phyloP scores from a whole-genome alignment of 1,140 invertebrate genomes.

The Pogonus chalceus region DNA sequence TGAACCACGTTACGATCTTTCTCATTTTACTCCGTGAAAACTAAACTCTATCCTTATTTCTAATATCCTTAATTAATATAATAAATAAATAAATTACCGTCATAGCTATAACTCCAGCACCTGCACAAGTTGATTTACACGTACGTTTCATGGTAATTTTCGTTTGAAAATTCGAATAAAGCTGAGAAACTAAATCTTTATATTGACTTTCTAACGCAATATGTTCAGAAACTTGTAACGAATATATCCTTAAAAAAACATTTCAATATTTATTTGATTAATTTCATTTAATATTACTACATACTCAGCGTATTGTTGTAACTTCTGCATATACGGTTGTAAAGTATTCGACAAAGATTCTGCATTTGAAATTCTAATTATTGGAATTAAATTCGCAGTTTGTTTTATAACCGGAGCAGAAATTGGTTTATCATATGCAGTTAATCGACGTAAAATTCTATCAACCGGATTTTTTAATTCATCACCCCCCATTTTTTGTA shows the following conservation, averaged over 20 bases:
- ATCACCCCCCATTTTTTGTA: slow-evolving; percentile 23
- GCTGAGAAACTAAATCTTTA: slow-evolving; percentile 50
- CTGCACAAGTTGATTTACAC: slow-evolving; percentile 47
- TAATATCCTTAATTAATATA: no score
- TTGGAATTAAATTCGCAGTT: slow-evolving; percentile 28
- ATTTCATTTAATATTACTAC: slow-evolving; percentile 14
- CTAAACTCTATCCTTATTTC: no score
- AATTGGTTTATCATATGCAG: slow-evolving; percentile 50
- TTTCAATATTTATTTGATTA: background rate
- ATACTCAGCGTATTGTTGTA: slow-evolving; percentile 49
- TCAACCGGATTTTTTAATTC: slow-evolving; percentile 38
- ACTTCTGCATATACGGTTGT: slow-evolving; percentile 42
- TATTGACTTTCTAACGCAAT: slow-evolving; percentile 57
- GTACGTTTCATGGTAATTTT: slow-evolving; percentile 36
- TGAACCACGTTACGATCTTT: no score
- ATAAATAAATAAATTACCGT: no score
- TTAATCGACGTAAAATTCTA: slow-evolving; percentile 46
- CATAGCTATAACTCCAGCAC: slow-evolving; percentile 45
- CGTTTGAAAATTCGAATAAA: slow-evolving; percentile 50
- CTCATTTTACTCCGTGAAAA: no score
- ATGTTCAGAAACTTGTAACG: slow-evolving; percentile 48
- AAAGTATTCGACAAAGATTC: slow-evolving; percentile 35
- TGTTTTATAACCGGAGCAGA: slow-evolving; percentile 36
- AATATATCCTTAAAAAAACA: slow-evolving; percentile 29
- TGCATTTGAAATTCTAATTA: slow-evolving; percentile 27